phyloP scores from a whole-genome alignment of 2,888 invertebrate species.

The Lamellibrachia satsuma region DNA sequence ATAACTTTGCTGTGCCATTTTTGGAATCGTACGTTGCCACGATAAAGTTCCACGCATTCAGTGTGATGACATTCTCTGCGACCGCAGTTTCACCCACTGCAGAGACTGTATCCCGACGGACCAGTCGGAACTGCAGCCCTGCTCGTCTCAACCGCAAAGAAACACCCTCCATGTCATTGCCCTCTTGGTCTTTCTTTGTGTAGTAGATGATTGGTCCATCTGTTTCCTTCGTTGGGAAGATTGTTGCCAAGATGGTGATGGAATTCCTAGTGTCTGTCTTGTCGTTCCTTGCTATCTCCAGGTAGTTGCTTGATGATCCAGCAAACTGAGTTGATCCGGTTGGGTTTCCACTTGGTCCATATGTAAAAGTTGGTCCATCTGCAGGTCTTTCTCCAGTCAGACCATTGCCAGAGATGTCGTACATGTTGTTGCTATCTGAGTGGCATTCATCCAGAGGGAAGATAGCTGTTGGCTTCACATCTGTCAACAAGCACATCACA shows the following conservation, averaged over 20 bases:
- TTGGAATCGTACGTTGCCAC: conserved; percentile 31
- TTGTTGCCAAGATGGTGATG: conserved; percentile 25
- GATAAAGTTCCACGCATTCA: conserved; percentile 27
- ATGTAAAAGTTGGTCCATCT: conserved; percentile 14
- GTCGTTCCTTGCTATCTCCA: conserved; percentile 1
- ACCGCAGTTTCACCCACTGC: not conserved
- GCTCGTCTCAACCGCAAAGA: not conserved
- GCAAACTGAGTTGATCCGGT: conserved; percentile 20
- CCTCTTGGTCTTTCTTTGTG: not conserved
- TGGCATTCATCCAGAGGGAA: conserved; percentile 35
- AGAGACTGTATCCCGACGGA: not conserved
- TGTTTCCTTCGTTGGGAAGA: conserved; percentile 21
- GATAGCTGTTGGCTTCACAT: conserved; percentile 24
- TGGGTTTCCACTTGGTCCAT: conserved; percentile 26
- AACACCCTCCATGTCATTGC: not conserved
- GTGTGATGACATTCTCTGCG: not conserved
- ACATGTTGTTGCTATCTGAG: not conserved
- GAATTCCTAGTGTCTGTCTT: conserved; percentile 26
- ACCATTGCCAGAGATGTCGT: conserved; percentile 23
- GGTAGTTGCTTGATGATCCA: not conserved
- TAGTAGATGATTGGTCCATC: not conserved
- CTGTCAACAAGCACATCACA: not conserved
- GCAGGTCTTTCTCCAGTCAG: conserved; percentile 7
- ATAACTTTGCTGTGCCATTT: conserved; percentile 23
- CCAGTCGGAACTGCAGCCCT: not conserved